Evolutionary conservation across 2,113 vertebrate genomes (phyloP).

Genomic region (Chaetodon auriga): DNA sequence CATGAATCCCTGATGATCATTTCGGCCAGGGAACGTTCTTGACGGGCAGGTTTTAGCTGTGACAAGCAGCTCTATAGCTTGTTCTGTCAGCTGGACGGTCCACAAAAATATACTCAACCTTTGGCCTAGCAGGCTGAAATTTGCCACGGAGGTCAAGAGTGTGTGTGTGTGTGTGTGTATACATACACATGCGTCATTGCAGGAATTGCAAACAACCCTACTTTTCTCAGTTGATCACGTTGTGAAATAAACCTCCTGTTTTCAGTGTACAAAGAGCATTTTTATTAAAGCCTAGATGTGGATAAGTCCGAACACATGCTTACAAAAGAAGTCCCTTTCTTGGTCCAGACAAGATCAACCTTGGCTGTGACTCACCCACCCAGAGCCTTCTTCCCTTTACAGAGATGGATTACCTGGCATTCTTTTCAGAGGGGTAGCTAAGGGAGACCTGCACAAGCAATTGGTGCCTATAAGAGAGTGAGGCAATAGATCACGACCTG

Average conservation of each 20-base stretch:
- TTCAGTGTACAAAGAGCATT: background rate
- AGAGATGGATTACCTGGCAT: constrained; percentile 18
- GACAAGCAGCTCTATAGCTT: no score
- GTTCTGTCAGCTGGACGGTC: no score
- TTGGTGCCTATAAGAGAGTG: background rate
- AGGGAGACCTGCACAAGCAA: background rate
- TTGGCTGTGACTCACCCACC: constrained; percentile 5
- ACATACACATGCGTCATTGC: no score
- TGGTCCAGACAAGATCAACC: constrained; percentile 12
- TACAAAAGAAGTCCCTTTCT: background rate
- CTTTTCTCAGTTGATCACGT: no score
- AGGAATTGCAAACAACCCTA: background rate
- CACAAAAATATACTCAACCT: no score
- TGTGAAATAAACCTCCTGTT: background rate
- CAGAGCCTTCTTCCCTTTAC: constrained; percentile 6
- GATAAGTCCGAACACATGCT: background rate
- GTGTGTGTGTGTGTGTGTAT: no score
- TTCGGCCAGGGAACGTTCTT: background rate
- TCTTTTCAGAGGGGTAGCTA: background rate
- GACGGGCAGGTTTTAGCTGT: no score
- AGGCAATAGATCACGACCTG: constrained; percentile 9
- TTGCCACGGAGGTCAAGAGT: no score
- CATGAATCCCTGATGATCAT: background rate
- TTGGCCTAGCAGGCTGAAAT: no score
- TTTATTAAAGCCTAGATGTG: background rate